Base-by-base conservation (phyloP, 2,888 invertebrate genomes). In the Noctua janthe region DNA sequence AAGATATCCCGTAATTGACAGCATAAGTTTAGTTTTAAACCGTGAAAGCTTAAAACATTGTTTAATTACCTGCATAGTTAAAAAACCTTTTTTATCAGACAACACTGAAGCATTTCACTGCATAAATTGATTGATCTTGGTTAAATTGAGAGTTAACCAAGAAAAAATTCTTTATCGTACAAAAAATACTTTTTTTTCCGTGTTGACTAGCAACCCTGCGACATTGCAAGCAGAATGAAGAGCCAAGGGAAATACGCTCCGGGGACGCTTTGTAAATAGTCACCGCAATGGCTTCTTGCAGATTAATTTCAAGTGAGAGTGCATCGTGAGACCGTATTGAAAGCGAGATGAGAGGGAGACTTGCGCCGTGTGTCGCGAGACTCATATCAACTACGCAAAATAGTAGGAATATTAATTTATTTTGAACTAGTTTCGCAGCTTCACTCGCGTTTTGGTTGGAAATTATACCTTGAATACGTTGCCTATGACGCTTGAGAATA, bases 301-400 rank as follows among this genome's bases (percentile, higher is more conserved):
- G 95, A 96, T 96, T 96, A 95, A 96, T 96, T 96, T 95, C 94
- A 93, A 96, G 94, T 94, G 94, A 95, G 93, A 94, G 94, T 94
- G 94, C 94, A 94, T 89, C 89, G 89, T 85, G 84, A 88, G 87
- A 81, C 85, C 75, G 87, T 92, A 91, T 93, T 92, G 93, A 92
- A 90, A 93, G 85, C 85, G 80, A 84, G 69, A 69, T n/a, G 69
- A 23, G 11, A 20, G 51, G 23, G 66, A 70, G 80, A 76, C 66
- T 29, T 47, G 39, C 66, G 43, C 39, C 17, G 59, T 78, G 59
- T 87, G 71, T 56, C 73, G 17, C 70, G n/a, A 73, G 83, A 72
- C 79, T 83, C 72, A 77, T 77, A 70, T 47, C 74, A 62, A 70
- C 80, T n/a, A 35, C 62, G 64, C 71, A 39, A 39, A 64, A 72